Conservation (phyloP, 2,888 invertebrate genomes). For the Cheilosia pagana region DNA sequence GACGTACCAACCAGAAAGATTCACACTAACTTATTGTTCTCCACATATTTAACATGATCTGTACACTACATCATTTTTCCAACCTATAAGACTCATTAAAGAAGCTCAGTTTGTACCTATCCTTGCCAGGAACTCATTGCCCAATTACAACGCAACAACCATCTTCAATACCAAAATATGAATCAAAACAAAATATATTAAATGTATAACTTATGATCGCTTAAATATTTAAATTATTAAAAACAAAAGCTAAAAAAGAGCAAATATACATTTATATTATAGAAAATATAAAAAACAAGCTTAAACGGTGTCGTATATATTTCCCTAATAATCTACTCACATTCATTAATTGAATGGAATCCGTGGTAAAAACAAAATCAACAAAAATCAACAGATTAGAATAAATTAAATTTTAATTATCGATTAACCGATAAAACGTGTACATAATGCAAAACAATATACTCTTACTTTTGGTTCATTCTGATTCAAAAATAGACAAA, state of each 20-base stretch:
- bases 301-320: slow-evolving; percentile 69
- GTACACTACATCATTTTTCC: neutral
- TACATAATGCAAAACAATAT: slow-evolving; percentile 62
- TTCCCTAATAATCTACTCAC: slow-evolving; percentile 64
- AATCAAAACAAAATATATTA: slow-evolving; percentile 15
- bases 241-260: slow-evolving; percentile 31
- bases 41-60: too few species aligned
- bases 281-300: slow-evolving; percentile 29
- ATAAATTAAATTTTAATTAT: slow-evolving; percentile 46
- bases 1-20: too few species aligned
- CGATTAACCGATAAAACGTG: slow-evolving; percentile 27
- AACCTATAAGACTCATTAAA: neutral
- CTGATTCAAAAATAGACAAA: slow-evolving; percentile 57
- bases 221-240: slow-evolving; percentile 60
- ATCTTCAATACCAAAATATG: slow-evolving; percentile 24
- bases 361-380: slow-evolving; percentile 51
- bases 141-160: slow-evolving; percentile 21
- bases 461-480: slow-evolving; percentile 62
- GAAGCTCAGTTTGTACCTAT: neutral
- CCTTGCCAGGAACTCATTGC: slow-evolving; percentile 25
- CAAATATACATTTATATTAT: slow-evolving; percentile 55
- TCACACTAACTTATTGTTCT: too few species aligned
- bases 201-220: slow-evolving; percentile 65
- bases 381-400: slow-evolving; percentile 15
- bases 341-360: slow-evolving; percentile 68